Evolutionary conservation across 1,140 invertebrate species (phyloP).

Genomic region (Pseudomyrmex pallidus): DNA sequence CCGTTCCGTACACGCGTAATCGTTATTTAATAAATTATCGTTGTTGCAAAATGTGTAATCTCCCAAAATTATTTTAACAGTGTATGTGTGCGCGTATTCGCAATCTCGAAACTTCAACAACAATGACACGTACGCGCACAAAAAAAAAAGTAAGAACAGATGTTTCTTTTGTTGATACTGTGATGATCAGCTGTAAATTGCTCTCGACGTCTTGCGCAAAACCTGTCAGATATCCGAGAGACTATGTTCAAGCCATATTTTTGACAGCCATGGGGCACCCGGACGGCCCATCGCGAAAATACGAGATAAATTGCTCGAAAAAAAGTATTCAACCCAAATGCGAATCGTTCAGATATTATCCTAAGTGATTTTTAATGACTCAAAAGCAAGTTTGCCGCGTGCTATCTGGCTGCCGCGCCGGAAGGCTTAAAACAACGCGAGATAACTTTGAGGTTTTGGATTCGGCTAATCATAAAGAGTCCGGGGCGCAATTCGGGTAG

Average conservation of each 20-base stretch:
- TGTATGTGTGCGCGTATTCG: too few relatives aligned
- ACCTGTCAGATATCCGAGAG: slow-evolving; percentile 2
- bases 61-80: too few relatives aligned
- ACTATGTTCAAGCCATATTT: slow-evolving; percentile 16
- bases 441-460: slow-evolving; percentile 32
- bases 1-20: not conserved
- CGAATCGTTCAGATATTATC: slow-evolving; percentile 79
- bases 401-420: not conserved
- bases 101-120: too few relatives aligned
- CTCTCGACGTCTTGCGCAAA: not conserved
- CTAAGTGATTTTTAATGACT: slow-evolving; percentile 84
- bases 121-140: not conserved
- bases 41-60: too few relatives aligned
- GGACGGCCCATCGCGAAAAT: slow-evolving; percentile 58
- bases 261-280: slow-evolving; percentile 36
- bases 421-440: slow-evolving; percentile 17
- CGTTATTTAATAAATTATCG: not conserved
- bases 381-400: slow-evolving; percentile 58
- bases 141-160: not conserved
- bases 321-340: slow-evolving; percentile 68
- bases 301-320: slow-evolving; percentile 69
- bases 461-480: slow-evolving; percentile 54
- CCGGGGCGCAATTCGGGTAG: slow-evolving; percentile 1
- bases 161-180: slow-evolving; percentile 20
- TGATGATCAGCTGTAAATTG: slow-evolving; percentile 53